Conservation (phyloP, 2,888 invertebrate genomes). For the Clusia tigrina region DNA sequence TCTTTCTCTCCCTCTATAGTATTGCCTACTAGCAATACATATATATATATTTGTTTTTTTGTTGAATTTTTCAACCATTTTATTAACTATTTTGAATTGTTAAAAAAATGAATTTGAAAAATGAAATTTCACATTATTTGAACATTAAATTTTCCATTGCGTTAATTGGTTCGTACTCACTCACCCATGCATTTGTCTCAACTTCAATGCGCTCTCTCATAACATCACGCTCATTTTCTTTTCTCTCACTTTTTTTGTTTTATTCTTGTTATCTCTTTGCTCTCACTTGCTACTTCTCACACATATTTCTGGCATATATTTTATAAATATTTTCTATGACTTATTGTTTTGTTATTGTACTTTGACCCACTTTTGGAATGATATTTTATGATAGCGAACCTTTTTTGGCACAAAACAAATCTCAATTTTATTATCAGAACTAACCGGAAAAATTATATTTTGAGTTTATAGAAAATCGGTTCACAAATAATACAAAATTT, state of each 20-base stretch:
- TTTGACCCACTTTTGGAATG: conserved; percentile 64
- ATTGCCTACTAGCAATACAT: too few relatives aligned
- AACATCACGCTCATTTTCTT: neutral
- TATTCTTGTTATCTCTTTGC: neutral
- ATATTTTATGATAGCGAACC: conserved; percentile 62
- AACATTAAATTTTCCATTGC: too few relatives aligned
- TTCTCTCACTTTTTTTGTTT: conserved; percentile 2
- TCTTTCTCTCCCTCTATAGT: neutral
- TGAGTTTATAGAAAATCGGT: conserved; percentile 10
- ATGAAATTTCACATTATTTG: conserved; percentile 21
- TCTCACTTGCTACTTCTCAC: conserved; percentile 10
- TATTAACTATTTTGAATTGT: too few relatives aligned
- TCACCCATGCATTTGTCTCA: conserved; percentile 19
- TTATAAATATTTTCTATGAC: neutral
- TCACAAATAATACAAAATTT: conserved; percentile 28
- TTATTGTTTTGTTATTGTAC: conserved; percentile 33
- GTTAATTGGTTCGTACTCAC: neutral
- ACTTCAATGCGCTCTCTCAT: conserved; percentile 36
- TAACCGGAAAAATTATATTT: neutral
- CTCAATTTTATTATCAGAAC: conserved; percentile 12
- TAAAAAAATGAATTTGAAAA: conserved; percentile 18
- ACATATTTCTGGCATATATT: conserved; percentile 11
- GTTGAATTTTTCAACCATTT: conserved; percentile 3
- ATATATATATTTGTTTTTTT: too few relatives aligned
- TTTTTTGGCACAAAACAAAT: conserved; percentile 37